phyloP scores from a whole-genome alignment of 92 coral and sea anemone genomes.

The Parazoanthus atlanticus region DNA sequence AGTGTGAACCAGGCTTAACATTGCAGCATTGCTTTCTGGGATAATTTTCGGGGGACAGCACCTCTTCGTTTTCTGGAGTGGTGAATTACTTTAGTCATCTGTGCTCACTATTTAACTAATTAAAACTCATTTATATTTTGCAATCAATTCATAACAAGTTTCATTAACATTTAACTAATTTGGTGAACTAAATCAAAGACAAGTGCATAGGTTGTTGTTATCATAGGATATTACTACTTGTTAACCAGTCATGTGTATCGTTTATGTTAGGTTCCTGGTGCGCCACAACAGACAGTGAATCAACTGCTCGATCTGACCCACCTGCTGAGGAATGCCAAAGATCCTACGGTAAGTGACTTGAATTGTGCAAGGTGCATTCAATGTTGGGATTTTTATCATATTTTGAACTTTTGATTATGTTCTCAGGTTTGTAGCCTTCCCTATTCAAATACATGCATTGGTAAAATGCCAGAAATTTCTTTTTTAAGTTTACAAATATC shows the following conservation, averaged over 20 bases:
- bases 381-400: not conserved
- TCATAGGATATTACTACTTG: too few species aligned
- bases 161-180: too few species aligned
- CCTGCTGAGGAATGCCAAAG: constrained; percentile 74
- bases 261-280: constrained; percentile 72
- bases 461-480: not conserved
- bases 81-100: too few species aligned
- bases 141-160: too few species aligned
- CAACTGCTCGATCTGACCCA: constrained; percentile 78
- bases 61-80: too few species aligned
- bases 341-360: constrained; percentile 75
- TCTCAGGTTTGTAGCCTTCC: not conserved
- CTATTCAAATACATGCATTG: not conserved
- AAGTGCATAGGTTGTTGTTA: too few species aligned
- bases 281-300: constrained; percentile 75
- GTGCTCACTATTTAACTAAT: too few species aligned
- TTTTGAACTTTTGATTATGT: not conserved
- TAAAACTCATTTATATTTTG: too few species aligned
- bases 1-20: too few species aligned
- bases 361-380: not conserved
- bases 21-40: too few species aligned
- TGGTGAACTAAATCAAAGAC: too few species aligned
- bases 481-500: too few species aligned
- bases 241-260: not conserved
- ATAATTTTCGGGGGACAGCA: not conserved